Conservation (phyloP, 1,140 invertebrate genomes). For the Penaeus indicus region DNA sequence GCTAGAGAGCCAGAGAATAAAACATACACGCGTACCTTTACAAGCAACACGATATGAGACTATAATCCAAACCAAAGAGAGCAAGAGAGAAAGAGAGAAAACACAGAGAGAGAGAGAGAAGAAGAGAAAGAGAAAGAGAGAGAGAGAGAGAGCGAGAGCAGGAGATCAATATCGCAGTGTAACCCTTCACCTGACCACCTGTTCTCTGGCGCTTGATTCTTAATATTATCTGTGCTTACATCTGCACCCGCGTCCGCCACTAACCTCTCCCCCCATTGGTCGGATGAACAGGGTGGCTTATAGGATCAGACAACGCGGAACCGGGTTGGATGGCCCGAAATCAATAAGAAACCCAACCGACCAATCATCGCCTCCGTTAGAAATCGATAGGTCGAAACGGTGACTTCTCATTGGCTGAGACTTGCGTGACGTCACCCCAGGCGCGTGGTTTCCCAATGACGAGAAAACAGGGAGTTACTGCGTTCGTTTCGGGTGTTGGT, state of each 20-base stretch:
- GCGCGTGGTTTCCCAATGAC: constrained; percentile 59
- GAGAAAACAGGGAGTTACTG: neutral
- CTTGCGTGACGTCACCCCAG: constrained; percentile 42
- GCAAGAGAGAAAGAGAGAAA: too few species aligned
- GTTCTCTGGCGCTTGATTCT: constrained; percentile 36
- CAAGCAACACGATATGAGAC: too few species aligned
- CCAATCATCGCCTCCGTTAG: constrained; percentile 52
- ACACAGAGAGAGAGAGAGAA: too few species aligned
- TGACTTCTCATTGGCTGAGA: constrained; percentile 48
- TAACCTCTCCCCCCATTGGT: constrained; percentile 45
- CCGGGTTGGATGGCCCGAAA: constrained; percentile 42
- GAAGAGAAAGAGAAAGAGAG: neutral
- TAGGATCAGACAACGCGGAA: constrained; percentile 42
- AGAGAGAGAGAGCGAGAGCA: neutral
- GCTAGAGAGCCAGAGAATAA: too few species aligned
- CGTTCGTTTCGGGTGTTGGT: neutral
- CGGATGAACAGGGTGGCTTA: constrained; percentile 49
- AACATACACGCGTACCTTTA: too few species aligned
- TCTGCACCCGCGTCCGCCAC: constrained; percentile 47
- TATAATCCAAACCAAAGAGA: too few species aligned
- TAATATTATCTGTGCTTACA: constrained; percentile 53
- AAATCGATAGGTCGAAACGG: constrained; percentile 56
- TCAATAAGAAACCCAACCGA: constrained; percentile 51
- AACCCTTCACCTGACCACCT: constrained; percentile 51
- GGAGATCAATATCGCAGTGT: constrained; percentile 34